Evolutionary conservation across 2,888 invertebrate species (phyloP), one percentile per base, ranked within the genome.

Genomic region (Eutolmus rufibarbis): DNA sequence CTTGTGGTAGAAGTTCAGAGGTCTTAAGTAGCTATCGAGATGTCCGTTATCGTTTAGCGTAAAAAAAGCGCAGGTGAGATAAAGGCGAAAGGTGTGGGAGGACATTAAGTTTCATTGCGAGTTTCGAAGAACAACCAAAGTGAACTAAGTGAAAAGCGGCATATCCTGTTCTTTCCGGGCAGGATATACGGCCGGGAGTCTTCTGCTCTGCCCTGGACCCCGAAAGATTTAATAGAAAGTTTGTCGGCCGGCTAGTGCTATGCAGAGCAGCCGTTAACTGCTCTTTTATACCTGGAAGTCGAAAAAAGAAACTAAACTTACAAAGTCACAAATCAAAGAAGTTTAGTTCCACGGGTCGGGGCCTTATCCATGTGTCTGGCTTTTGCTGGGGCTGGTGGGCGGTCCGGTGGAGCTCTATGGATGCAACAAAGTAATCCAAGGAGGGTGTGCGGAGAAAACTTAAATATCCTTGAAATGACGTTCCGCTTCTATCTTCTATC

Each of bases 241-340:
- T 66, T 19, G 66, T 66, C 23, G 66, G 66, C 19, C 23, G 28
- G 66, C 12, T 66, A 19, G 12, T 1, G 51, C 14, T 66, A 66
- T 66, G 66, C 66, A 66, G 23, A 66, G 66, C 66, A 66, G 66
- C 23, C 66, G 28, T 66, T 66, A 66, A 66, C 9, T 66, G 66
- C 66, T 28, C 12, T 66, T 66, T 66, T 66, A 66, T 28, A 66
- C 66, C 23, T 23, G 28, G 7, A 56, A 66, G 66, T 66, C 12
- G 66, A 66, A 57, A 66, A 56, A 56, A 57, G n/a, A 46, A 43
- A 28, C 16, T 5, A 74, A 85, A 74, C 85, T 85, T 85, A 85
- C 85, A 85, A 85, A 74, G 85, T 85, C 85, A 85, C 85, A 85
- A 85, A 85, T 85, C 85, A 85, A 85, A 85, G 85, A 74, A 85